These are phyloP conservation scores for Chloromyia formosa DNA, from an alignment of 2,888 invertebrate species.

Conservation along the genomic window DNA sequence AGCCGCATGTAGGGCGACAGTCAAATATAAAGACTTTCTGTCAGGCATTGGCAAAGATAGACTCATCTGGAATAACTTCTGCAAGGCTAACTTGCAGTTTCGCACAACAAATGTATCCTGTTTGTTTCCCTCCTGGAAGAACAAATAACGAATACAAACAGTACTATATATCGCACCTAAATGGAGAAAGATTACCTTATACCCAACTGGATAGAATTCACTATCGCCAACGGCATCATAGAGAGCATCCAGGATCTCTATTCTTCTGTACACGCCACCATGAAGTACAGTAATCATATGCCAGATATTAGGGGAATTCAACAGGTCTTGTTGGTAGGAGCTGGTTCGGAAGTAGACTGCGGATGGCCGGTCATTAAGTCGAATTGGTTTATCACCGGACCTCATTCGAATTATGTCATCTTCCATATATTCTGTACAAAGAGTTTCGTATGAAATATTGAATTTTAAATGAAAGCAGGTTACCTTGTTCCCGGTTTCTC, in stretches of 20 bases:
- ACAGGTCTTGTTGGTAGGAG: constrained; percentile 53
- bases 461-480: no score
- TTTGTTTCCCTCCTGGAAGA: constrained; percentile 30
- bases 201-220: constrained; percentile 48
- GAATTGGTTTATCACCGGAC: constrained; percentile 54
- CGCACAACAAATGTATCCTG: constrained; percentile 45
- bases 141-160: background rate
- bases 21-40: constrained; percentile 12
- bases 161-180: background rate
- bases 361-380: constrained; percentile 53
- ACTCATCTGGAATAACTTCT: constrained; percentile 41
- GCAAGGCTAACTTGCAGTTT: constrained; percentile 42
- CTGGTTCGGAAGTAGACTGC: constrained; percentile 54
- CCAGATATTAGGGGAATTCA: constrained; percentile 56
- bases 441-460: no score
- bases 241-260: constrained; percentile 43
- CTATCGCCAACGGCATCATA: constrained; percentile 37
- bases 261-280: constrained; percentile 50
- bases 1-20: constrained; percentile 41
- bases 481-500: no score
- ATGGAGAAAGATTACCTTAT: constrained; percentile 32
- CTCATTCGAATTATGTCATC: constrained; percentile 9
- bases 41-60: constrained; percentile 29
- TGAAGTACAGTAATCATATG: constrained; percentile 57
- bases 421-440: background rate